phyloP scores from a whole-genome alignment of 2,113 vertebrate species.

The Craseonycteris thonglongyai region DNA sequence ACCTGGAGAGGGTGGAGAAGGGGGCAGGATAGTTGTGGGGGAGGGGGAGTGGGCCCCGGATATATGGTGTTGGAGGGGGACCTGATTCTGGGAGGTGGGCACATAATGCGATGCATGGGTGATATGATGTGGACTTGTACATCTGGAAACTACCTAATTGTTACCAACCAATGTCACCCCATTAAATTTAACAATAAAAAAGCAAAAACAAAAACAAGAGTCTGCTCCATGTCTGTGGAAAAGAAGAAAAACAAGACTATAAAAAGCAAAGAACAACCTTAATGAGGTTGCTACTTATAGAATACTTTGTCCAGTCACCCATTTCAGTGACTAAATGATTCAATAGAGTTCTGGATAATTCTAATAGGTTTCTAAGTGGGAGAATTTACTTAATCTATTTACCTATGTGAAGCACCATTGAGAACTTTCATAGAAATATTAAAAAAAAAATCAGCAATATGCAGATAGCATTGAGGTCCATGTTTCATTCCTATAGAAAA shows the following conservation, averaged over 20 bases:
- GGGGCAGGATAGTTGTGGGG: too few species aligned
- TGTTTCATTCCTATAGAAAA: neutral
- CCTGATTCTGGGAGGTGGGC: too few species aligned
- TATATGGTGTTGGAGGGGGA: too few species aligned
- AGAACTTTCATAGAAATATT: neutral
- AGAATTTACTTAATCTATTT: neutral
- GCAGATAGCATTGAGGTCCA: neutral
- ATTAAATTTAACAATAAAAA: too few species aligned
- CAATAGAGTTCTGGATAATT: neutral
- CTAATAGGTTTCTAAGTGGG: neutral
- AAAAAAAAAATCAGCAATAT: neutral
- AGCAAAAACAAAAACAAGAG: too few species aligned
- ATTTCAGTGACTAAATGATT: neutral
- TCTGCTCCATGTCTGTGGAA: fast-evolving
- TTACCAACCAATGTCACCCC: too few species aligned
- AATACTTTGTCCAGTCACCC: neutral
- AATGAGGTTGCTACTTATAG: neutral
- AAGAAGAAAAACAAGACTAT: neutral
- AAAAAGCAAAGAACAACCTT: neutral
- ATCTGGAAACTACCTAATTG: too few species aligned
- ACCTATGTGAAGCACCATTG: neutral
- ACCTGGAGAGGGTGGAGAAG: too few species aligned
- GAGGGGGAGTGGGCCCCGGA: too few species aligned
- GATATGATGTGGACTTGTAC: too few species aligned
- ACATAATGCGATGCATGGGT: too few species aligned